A percentile compares a stretch with the other conserved stretches of the same genome.
These are phyloP conservation scores for Sigmodon hispidus DNA, from an alignment of 2,113 vertebrate species.

Conservation along the genomic window DNA sequence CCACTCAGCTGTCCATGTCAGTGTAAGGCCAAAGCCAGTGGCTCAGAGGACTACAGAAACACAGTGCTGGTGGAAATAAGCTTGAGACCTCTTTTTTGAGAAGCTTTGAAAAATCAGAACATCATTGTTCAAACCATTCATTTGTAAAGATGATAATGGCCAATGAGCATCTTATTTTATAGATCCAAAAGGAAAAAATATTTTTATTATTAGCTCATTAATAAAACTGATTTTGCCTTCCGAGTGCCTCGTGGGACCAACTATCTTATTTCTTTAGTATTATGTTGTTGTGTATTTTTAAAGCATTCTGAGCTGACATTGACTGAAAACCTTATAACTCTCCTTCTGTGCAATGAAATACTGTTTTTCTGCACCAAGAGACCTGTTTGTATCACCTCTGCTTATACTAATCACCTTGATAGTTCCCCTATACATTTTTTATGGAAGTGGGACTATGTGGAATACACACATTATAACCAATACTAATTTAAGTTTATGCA, in stretches of 20 bases:
- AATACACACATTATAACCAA: slow-evolving; percentile 44
- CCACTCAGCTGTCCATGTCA: neutral
- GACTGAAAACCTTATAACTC: slow-evolving; percentile 61
- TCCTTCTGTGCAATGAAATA: slow-evolving; percentile 69
- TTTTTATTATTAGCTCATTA: slow-evolving; percentile 76
- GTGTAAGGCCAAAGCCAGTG: neutral
- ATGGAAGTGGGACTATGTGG: slow-evolving; percentile 59
- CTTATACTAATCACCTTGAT: slow-evolving; percentile 62
- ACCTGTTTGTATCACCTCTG: slow-evolving; percentile 57
- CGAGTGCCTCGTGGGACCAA: slow-evolving; percentile 78
- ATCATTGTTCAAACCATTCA: slow-evolving; percentile 14
- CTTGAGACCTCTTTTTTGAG: slow-evolving; percentile 1
- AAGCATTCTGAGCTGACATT: slow-evolving; percentile 54
- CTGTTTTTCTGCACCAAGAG: slow-evolving; percentile 77
- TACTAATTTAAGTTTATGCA: slow-evolving; percentile 37
- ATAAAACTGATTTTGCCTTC: slow-evolving; percentile 72
- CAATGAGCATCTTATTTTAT: slow-evolving; percentile 66
- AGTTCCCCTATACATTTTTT: slow-evolving; percentile 35
- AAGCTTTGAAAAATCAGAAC: slow-evolving; percentile 8
- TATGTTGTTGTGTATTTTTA: slow-evolving; percentile 58
- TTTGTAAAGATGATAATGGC: slow-evolving; percentile 55
- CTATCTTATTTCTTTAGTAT: slow-evolving; percentile 63
- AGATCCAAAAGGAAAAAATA: slow-evolving; percentile 61
- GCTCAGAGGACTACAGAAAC: neutral
- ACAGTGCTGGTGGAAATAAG: neutral